Base-by-base conservation (phyloP, 1,140 invertebrate genomes). In the Colletes latitarsis region DNA sequence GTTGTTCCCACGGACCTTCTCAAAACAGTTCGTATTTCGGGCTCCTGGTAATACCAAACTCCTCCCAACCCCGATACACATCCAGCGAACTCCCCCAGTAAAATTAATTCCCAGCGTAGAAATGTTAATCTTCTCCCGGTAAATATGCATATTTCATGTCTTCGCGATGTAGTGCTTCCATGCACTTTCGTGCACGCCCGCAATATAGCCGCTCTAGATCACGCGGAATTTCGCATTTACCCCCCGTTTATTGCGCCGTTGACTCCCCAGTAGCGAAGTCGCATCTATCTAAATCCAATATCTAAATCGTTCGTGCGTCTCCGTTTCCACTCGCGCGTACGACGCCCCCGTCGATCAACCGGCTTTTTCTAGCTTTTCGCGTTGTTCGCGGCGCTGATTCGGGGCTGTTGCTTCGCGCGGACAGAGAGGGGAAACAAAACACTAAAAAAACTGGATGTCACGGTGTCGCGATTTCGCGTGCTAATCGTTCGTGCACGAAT, bases 71-170 rank as follows among this genome's bases (percentile, higher is more conserved):
- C 39, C 74, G 3, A 68, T 39, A 5, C 39, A 17, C 30, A 46
- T 6, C 19, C 39, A n/a, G 19, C 39, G 39, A 67, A 67, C 63
- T 30, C 3, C 0, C 15, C 30, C 15, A 41, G 74, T 69, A 15
- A 41, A 70, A 77, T 77, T 77, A 70, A 77, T 77, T 77, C 46
- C 30, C 75, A 14, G 12, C 66, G 67, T 62, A 52, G 55, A 62
- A 62, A 70, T 62, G 67, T 77, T 77, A 70, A 77, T 70, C 52
- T 43, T 60, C 75, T 6, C 17, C 43, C 19, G 15, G 43, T 70
- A 62, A 70, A 77, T 77, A 70, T 62, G 66, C 57, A 62, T 62
- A 70, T 70, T 62, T 62, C 43, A 21, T 12, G n/a, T n/a, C 4
- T n/a, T 43, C 63, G 41, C 41, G 63, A 64, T 41, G 55, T 17